phyloP scores from a whole-genome alignment of 64 coral and sea anemone species.

The Stichodactyla helianthus region DNA sequence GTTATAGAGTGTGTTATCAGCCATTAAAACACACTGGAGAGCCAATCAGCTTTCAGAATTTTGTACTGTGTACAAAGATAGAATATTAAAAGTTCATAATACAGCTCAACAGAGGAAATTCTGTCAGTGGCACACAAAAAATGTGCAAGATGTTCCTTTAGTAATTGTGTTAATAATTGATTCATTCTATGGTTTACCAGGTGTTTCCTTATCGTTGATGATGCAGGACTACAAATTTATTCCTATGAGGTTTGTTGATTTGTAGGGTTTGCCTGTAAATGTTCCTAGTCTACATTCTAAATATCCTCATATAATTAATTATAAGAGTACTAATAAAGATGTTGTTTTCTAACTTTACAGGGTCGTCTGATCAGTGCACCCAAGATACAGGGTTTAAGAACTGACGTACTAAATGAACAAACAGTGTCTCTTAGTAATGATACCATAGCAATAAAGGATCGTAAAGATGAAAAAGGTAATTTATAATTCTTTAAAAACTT shows the following conservation, averaged over 20 bases:
- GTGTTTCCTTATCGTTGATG: constrained; percentile 92
- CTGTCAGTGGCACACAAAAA: too few species aligned
- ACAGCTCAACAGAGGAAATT: too few species aligned
- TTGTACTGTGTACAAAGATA: too few species aligned
- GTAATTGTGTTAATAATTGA: neutral
- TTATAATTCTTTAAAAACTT: too few species aligned
- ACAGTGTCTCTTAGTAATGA: constrained; percentile 92
- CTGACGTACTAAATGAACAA: constrained; percentile 91
- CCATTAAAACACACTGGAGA: too few species aligned
- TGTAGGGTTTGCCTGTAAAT: neutral
- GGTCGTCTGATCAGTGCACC: constrained; percentile 81
- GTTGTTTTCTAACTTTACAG: constrained; percentile 22
- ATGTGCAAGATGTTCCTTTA: neutral
- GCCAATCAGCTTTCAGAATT: too few species aligned
- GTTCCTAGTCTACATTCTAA: neutral
- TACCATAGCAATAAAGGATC: constrained; percentile 86
- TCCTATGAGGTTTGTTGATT: constrained; percentile 81
- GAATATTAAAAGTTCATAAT: too few species aligned
- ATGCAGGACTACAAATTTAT: constrained; percentile 92
- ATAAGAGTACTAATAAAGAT: neutral
- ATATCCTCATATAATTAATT: neutral
- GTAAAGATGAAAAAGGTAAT: constrained; percentile 95
- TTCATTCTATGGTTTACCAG: constrained; percentile 25
- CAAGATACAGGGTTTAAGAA: constrained; percentile 79
- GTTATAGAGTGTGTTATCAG: too few species aligned